Percentiles rank a stretch among this genome's conserved stretches.
These are phyloP conservation scores for Odobenus rosmarus DNA, from an alignment of 2,113 vertebrate genomes.

Conservation along the genomic window DNA sequence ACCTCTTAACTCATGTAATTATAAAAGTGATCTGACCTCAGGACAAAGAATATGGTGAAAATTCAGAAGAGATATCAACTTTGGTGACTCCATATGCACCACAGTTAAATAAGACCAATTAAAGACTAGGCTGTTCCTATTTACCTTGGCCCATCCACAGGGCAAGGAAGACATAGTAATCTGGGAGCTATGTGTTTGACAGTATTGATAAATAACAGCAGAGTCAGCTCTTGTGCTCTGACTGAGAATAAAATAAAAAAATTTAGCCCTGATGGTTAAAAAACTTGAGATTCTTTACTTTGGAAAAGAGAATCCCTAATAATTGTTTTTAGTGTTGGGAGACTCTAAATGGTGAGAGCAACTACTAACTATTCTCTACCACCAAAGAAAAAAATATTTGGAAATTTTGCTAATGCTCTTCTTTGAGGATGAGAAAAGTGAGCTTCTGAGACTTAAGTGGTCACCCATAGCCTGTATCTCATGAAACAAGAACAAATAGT, in stretches of 20 bases:
- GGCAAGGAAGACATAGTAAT: background rate
- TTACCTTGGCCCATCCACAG: background rate
- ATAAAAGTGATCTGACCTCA: background rate
- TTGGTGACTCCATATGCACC: background rate
- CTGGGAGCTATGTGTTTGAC: background rate
- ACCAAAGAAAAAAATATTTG: background rate
- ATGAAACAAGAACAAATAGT: background rate
- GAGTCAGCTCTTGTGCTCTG: background rate
- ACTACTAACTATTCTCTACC: background rate
- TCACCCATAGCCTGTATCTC: background rate
- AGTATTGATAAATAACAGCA: background rate
- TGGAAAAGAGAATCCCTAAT: background rate
- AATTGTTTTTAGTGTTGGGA: background rate
- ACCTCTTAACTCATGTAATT: background rate
- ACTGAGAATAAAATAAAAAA: constrained; percentile 28
- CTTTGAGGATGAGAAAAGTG: background rate
- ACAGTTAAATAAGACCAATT: background rate
- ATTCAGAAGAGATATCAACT: background rate
- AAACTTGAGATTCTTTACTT: background rate
- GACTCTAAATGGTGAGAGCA: background rate
- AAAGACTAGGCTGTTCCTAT: background rate
- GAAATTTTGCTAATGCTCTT: background rate
- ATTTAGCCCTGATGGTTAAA: background rate
- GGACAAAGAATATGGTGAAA: background rate
- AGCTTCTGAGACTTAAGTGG: background rate